A percentile compares a stretch with the other conserved stretches of the same genome.
phyloP scores from a whole-genome alignment of 1,140 invertebrate genomes.

The Latrodectus geometricus region DNA sequence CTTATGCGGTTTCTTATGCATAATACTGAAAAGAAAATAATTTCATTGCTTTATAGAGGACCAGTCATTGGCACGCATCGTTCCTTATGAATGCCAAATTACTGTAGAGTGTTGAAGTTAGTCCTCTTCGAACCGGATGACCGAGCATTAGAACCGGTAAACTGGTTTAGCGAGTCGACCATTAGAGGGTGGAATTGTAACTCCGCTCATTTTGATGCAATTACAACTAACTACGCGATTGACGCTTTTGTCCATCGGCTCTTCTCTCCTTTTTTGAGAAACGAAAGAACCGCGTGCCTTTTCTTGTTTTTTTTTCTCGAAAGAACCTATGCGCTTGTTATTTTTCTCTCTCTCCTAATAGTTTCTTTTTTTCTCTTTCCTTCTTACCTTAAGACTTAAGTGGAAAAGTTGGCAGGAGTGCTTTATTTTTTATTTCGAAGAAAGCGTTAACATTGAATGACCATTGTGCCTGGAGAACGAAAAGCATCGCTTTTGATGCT shows the following conservation, averaged over 20 bases:
- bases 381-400: conserved; percentile 28
- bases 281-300: neutral
- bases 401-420: conserved; percentile 45
- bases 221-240: conserved; percentile 48
- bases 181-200: conserved; percentile 56
- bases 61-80: conserved; percentile 22
- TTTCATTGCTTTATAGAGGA: conserved; percentile 7
- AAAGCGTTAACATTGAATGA: neutral
- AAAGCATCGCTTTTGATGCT: conserved; percentile 19
- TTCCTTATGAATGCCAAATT: conserved; percentile 54
- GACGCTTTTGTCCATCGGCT: conserved; percentile 34
- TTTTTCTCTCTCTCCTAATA: conserved; percentile 43
- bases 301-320: conserved; percentile 6
- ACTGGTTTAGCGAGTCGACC: conserved; percentile 57
- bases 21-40: neutral
- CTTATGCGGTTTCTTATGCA: conserved; percentile 31
- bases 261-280: neutral
- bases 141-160: conserved; percentile 47
- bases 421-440: conserved; percentile 6
- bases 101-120: conserved; percentile 28
- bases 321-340: conserved; percentile 30
- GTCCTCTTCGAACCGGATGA: conserved; percentile 50
- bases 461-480: neutral
- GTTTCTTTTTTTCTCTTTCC: conserved; percentile 35
- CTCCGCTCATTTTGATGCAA: conserved; percentile 52